Conservation (phyloP, 1,140 invertebrate species). For the Cyphomyrmex costatus region DNA sequence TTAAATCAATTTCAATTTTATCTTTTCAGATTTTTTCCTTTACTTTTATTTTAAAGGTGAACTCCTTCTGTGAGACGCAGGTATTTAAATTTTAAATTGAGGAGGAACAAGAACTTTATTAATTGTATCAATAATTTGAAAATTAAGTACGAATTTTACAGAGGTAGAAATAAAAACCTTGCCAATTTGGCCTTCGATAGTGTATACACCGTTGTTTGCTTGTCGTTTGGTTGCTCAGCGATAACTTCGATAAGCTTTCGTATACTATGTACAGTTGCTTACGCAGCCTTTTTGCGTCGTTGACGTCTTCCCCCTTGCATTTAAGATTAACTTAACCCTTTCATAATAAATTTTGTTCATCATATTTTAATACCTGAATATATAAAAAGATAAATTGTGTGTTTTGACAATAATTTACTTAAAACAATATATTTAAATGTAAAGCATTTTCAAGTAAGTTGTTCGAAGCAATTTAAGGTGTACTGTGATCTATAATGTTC, state of each 20-base stretch:
- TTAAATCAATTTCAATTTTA: no score
- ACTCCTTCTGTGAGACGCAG: not conserved
- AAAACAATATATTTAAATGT: not conserved
- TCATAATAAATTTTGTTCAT: not conserved
- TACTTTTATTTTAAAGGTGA: not conserved
- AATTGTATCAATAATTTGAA: not conserved
- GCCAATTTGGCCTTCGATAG: constrained; percentile 40
- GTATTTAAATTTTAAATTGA: not conserved
- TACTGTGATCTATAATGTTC: not conserved
- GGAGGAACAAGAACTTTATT: not conserved
- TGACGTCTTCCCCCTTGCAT: not conserved
- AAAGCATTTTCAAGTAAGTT: not conserved
- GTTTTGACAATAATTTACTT: not conserved
- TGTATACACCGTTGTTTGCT: constrained; percentile 46
- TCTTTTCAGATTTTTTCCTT: not conserved
- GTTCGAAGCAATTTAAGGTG: not conserved
- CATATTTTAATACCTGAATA: not conserved
- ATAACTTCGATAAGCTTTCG: constrained; percentile 68
- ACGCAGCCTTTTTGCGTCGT: constrained; percentile 22
- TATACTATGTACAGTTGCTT: constrained; percentile 22
- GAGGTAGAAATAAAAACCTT: constrained; percentile 1
- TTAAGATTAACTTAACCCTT: constrained; percentile 15
- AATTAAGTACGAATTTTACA: not conserved
- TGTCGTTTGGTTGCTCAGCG: constrained; percentile 45
- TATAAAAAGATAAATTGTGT: not conserved